Percentiles rank a stretch among this genome's conserved stretches.
Conservation (phyloP, 2,888 invertebrate species). For the Eurytoma adleriae region DNA sequence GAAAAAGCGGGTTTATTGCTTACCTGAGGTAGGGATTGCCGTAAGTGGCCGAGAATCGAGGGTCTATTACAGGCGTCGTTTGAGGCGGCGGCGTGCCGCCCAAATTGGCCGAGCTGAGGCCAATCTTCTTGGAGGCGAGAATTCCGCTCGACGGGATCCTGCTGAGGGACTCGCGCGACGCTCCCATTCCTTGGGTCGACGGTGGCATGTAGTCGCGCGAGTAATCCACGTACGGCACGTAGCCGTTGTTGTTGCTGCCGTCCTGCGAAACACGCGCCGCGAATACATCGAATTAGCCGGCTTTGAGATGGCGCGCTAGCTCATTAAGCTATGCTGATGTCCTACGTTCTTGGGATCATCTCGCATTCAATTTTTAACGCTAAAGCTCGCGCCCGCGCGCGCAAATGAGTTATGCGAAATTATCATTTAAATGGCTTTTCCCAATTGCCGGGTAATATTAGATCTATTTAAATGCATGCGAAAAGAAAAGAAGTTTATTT, state of each 20-base stretch:
- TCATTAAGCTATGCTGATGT: no score
- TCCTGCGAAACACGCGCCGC: conserved; percentile 77
- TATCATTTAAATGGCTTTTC: no score
- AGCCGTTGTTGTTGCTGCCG: conserved; percentile 89
- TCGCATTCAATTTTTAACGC: no score
- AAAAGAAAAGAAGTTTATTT: no score
- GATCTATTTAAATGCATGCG: no score
- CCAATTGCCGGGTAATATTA: no score
- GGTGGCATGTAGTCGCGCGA: conserved; percentile 93
- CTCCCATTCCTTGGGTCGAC: conserved; percentile 77
- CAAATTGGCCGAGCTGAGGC: conserved; percentile 73
- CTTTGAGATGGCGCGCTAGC: no score
- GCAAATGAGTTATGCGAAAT: no score
- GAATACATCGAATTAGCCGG: neutral
- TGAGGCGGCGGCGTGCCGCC: conserved; percentile 69
- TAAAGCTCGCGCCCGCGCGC: no score
- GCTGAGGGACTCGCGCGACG: conserved; percentile 74
- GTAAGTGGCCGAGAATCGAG: conserved; percentile 92
- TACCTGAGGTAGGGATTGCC: conserved; percentile 92
- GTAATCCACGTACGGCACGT: conserved; percentile 93
- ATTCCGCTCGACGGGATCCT: conserved; percentile 73
- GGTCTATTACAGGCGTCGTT: conserved; percentile 81
- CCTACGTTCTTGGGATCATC: no score
- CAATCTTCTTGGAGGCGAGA: conserved; percentile 73
- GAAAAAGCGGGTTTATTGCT: conserved; percentile 60